Conservation (phyloP, 2,113 vertebrate genomes). For the Nycticryphes semicollaris region DNA sequence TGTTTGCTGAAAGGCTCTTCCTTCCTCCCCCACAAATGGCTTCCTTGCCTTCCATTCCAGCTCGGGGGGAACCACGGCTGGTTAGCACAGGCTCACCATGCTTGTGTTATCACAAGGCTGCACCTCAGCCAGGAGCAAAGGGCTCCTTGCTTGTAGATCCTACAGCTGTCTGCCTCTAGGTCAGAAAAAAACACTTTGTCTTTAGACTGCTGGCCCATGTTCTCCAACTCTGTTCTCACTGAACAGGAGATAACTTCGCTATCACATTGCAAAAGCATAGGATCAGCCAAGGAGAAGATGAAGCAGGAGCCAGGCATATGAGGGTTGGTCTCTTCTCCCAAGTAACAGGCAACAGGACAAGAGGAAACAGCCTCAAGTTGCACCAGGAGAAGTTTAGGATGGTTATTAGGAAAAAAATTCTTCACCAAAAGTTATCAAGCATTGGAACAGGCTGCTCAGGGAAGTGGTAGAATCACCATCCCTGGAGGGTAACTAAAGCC, state of each 20-base stretch:
- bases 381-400: background rate
- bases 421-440: background rate
- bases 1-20: background rate
- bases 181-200: background rate
- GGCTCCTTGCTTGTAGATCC: background rate
- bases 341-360: background rate
- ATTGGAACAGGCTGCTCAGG: background rate
- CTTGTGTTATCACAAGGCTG: background rate
- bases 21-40: background rate
- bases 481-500: background rate
- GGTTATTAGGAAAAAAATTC: background rate
- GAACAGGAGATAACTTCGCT: background rate
- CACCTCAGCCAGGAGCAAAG: background rate
- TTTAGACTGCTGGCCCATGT: background rate
- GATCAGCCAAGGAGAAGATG: background rate
- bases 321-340: background rate
- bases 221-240: background rate
- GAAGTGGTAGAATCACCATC: background rate
- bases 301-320: background rate
- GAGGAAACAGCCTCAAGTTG: background rate
- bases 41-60: background rate
- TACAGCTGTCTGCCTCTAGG: background rate
- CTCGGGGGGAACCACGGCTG: rapidly evolving
- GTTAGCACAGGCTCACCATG: background rate
- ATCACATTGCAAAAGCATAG: background rate